Conservation (phyloP, 2,797 vertebrate genomes). For the Linurgus olivaceus region DNA sequence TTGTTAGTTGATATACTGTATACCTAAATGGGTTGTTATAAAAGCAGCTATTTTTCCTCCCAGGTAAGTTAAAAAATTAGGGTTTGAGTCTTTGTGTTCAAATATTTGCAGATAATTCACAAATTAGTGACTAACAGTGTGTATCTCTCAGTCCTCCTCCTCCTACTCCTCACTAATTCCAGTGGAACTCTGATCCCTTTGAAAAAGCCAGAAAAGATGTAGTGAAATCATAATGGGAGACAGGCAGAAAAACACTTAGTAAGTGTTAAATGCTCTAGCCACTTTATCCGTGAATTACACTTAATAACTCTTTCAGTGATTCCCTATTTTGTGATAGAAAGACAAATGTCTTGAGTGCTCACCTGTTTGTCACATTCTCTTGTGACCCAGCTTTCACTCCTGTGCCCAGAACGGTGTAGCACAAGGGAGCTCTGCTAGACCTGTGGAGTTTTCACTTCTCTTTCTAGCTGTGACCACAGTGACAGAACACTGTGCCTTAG, state of each 20-base stretch:
- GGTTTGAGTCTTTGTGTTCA: slow-evolving; percentile 17
- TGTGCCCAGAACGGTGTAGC: neutral
- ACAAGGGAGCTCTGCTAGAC: neutral
- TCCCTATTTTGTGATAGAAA: neutral
- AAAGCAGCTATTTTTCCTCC: slow-evolving; percentile 25
- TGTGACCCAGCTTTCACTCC: neutral
- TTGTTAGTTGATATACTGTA: slow-evolving; percentile 21
- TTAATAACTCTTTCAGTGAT: neutral
- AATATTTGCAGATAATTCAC: slow-evolving; percentile 41
- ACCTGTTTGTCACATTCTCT: neutral
- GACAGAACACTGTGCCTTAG: neutral
- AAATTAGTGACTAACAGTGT: neutral
- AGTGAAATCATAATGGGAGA: neutral
- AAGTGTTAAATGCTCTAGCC: neutral
- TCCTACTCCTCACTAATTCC: neutral
- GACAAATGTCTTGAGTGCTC: neutral
- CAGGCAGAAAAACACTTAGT: neutral
- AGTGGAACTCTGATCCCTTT: neutral
- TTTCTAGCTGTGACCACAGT: neutral
- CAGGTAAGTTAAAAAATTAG: slow-evolving; percentile 29
- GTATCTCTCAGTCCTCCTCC: neutral
- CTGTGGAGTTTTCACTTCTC: neutral
- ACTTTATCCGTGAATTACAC: neutral
- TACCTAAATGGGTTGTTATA: neutral
- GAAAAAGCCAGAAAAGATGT: neutral